Evolutionary conservation across 2,888 invertebrate genomes (phyloP), one percentile per base, ranked within the genome.

Genomic region (Metopia argyrocephala): DNA sequence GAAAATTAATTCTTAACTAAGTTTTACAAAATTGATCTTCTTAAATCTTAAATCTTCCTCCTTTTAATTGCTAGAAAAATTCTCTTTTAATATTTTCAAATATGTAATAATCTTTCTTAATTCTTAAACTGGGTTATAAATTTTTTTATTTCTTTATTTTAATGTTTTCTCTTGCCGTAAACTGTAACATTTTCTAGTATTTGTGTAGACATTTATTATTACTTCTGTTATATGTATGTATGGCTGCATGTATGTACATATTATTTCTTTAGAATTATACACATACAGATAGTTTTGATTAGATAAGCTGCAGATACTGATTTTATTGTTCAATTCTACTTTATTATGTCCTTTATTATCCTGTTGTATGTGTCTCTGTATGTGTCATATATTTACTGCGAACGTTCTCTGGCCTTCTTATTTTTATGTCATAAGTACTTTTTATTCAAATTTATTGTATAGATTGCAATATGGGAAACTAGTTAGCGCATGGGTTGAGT

Each of bases 261-360:
- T 12, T 31, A 12, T 12, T 3, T 38, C 15, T 12, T 15, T 15
- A 38, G 9, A 15, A 9, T 38, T 38, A 38, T 38, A 38, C 15
- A 38, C 18, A 7, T 23, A 23, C 2, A 50, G 31, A 50, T 66
- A 15, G 38, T 50, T 59, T 59, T 74, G 74, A 59, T 66, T 74
- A 65, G 59, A 75, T 75, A 66, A 75, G n/a, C 65, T 46, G 1
- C 12, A 68, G 21, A 61, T 12, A 45, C 31, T 38, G 4, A 57
- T 59, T 74, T 66, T 50, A 66, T 66, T 74, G 27, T 5, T n/a
- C 50, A 59, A 18, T 57, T 7, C 5, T 15, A 38, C 38, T 38
- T 9, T 38, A 12, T 38, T 1, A 38, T 38, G 38, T 15, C 38
- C 38, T 38, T 38, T 38, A 4, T 12, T 65, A n/a, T 57, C 57